Evolutionary conservation across 2,113 vertebrate genomes (phyloP).

Genomic region (Picathartes gymnocephalus): DNA sequence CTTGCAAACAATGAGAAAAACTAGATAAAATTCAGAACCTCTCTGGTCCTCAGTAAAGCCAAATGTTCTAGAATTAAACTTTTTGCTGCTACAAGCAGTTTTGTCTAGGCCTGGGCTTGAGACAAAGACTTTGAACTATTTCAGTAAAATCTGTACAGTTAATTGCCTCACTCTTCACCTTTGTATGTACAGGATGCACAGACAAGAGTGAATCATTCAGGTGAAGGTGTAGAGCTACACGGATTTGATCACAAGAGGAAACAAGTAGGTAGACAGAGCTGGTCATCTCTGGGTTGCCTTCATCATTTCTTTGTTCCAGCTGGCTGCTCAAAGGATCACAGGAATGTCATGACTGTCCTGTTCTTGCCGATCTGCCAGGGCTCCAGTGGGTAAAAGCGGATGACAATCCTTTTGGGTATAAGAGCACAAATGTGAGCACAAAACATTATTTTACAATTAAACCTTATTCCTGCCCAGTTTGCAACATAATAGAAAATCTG

Average conservation of each 20-base stretch:
- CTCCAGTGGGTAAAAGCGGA: constrained; percentile 81
- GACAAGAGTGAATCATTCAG: neutral
- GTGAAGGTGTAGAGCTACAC: neutral
- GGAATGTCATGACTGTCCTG: constrained; percentile 85
- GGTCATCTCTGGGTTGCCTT: neutral
- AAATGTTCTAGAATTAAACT: neutral
- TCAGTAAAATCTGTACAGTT: neutral
- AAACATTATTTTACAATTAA: neutral
- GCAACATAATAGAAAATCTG: neutral
- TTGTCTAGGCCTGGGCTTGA: neutral
- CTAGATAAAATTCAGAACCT: neutral
- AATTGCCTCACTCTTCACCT: neutral
- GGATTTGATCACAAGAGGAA: neutral
- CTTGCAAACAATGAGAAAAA: neutral
- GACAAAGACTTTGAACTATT: neutral
- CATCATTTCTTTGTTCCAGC: neutral
- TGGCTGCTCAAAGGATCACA: constrained; percentile 39
- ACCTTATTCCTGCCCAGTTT: neutral
- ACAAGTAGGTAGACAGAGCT: neutral
- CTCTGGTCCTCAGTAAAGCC: neutral
- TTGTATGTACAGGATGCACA: neutral
- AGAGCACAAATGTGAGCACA: neutral
- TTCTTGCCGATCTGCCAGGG: constrained; percentile 90
- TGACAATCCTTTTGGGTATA: constrained; percentile 75
- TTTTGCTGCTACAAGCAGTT: neutral